Base-by-base conservation (phyloP, 2,113 vertebrate genomes). In the Brachyistius frenatus region DNA sequence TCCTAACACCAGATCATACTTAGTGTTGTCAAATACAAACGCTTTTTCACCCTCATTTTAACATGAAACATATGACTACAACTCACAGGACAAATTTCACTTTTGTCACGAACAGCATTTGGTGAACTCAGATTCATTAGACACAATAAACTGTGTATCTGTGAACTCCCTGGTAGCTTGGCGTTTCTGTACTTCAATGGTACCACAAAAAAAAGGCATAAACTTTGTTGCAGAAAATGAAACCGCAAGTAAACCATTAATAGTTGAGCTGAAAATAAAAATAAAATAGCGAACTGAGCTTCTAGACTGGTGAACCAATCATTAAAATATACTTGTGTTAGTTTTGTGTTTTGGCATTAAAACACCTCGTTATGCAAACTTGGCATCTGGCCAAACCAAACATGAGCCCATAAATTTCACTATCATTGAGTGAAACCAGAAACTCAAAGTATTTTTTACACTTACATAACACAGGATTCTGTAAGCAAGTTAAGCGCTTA, bases 181-280 rank as follows among this genome's bases (percentile, higher is more conserved):
- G 57, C 2, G 30, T 74, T 50, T 67, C 49, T 36, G 2, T 39
- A 13, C 0, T 31, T 41, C 15, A 63, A 68, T 60, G 8, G 15
- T 35, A 16, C 31, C 13, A 39, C 33, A 50, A 63, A 72, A 66
- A 60, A 70, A 56, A 79, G 66, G 54, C 32, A 50, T 11, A 49
- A 5, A 31, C 33, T 11, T 64, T 66, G 76, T 85, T 86, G 78
- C 84, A 90, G 47, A 81, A 52, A 80, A 87, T 83, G 61, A 84
- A 90, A 76, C n/a, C 61, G 30, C 55, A 56, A 39, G 3, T 52
- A 5, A 78, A 75, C 32, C 30, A 35, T 31, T 41, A 23, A 23
- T 16, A 56, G 1, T 44, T 64, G 0, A 8, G 1, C 2, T 41
- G 2, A 53, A 37, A 39, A 49, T 23, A 53, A 23, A 23, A 23